These are phyloP conservation scores for Electrophaes corylata DNA, from an alignment of 2,888 invertebrate genomes.

Conservation along the genomic window DNA sequence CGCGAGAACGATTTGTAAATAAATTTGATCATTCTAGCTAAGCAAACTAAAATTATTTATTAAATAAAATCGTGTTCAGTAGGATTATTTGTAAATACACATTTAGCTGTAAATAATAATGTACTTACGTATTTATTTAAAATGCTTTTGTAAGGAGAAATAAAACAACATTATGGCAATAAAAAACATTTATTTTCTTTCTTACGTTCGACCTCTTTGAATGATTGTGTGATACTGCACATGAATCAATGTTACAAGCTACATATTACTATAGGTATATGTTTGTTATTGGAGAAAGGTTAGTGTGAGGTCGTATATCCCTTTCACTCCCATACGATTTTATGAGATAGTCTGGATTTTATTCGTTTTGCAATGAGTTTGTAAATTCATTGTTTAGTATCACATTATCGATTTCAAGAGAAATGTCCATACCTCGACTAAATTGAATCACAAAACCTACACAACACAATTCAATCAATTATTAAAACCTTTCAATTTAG, in stretches of 20 bases:
- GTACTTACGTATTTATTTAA: slow-evolving; percentile 69
- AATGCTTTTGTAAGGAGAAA: slow-evolving; percentile 60
- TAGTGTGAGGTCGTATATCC: not conserved
- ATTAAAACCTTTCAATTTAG: slow-evolving; percentile 10
- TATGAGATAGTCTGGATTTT: no score
- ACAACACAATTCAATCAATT: slow-evolving; percentile 8
- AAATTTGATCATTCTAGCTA: slow-evolving; percentile 21
- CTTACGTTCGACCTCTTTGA: slow-evolving; percentile 43
- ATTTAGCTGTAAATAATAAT: slow-evolving; percentile 49
- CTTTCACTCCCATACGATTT: not conserved
- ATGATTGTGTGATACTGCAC: slow-evolving; percentile 41
- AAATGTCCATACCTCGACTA: slow-evolving; percentile 7
- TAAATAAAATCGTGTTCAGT: slow-evolving; percentile 65
- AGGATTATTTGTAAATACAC: slow-evolving; percentile 48
- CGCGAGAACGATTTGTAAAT: slow-evolving; percentile 45
- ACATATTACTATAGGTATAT: no score
- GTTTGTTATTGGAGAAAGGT: no score
- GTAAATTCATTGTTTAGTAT: not conserved
- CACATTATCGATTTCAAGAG: slow-evolving; percentile 15
- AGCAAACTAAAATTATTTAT: slow-evolving; percentile 38
- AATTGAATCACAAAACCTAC: not conserved
- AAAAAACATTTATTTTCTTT: slow-evolving; percentile 74
- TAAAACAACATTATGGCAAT: slow-evolving; percentile 76
- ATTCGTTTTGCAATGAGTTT: no score
- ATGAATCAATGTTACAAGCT: no score